phyloP scores from a whole-genome alignment of 1,140 invertebrate genomes.

The Aphidius gifuensis region DNA sequence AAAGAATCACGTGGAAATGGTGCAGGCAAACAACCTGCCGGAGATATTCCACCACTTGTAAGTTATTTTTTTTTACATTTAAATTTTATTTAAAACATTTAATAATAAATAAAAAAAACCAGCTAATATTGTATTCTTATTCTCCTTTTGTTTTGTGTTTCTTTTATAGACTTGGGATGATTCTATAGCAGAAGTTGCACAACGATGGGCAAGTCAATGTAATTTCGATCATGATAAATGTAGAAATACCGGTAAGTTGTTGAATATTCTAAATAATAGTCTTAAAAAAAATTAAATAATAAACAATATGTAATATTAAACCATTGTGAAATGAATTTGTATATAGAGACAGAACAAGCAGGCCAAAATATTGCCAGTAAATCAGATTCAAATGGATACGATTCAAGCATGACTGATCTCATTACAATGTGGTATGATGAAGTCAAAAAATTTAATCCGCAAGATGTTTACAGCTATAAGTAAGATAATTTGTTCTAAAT shows the following conservation, averaged over 20 bases:
- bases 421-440: conserved; percentile 15
- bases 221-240: conserved; percentile 20
- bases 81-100: too few species aligned
- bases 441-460: conserved; percentile 2
- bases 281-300: too few species aligned
- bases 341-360: too few species aligned
- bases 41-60: conserved; percentile 3
- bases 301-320: too few species aligned
- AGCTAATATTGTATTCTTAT: too few species aligned
- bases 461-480: too few species aligned
- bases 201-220: conserved; percentile 21
- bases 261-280: too few species aligned
- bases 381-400: too few species aligned
- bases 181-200: conserved; percentile 13
- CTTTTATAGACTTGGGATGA: conserved; percentile 12
- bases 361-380: too few species aligned
- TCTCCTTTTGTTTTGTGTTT: background rate
- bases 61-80: background rate
- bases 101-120: too few species aligned
- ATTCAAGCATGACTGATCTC: background rate
- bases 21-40: background rate
- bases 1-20: background rate
- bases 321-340: too few species aligned
- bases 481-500: too few species aligned
- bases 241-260: conserved; percentile 21